These are phyloP conservation scores for Micoletzkya japonica DNA, from an alignment of 2,888 invertebrate species.

Conservation along the genomic window DNA sequence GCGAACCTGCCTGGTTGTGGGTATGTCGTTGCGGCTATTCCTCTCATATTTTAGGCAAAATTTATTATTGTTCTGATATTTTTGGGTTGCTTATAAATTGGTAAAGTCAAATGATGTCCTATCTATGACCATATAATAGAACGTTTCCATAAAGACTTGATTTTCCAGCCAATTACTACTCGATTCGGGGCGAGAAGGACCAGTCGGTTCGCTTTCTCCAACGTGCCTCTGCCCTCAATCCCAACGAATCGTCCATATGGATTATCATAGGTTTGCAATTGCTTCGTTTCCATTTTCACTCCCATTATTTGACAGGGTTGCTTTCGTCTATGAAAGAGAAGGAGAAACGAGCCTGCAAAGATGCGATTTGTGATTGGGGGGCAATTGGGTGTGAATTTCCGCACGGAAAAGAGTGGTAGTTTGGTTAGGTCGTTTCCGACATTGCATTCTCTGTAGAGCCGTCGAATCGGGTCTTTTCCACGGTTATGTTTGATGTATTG, in stretches of 20 bases:
- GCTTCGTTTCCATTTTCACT: too few species aligned
- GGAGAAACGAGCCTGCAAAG: too few species aligned
- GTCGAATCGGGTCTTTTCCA: too few species aligned
- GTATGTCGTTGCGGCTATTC: slow-evolving; percentile 68
- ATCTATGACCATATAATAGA: neutral
- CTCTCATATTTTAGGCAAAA: slow-evolving; percentile 14
- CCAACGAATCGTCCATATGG: slow-evolving; percentile 31
- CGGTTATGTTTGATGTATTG: too few species aligned
- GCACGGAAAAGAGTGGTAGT: too few species aligned
- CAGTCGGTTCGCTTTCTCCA: slow-evolving; percentile 97
- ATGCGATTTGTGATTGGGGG: too few species aligned
- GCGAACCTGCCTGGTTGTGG: slow-evolving; percentile 96
- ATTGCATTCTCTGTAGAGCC: too few species aligned
- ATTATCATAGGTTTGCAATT: slow-evolving; percentile 15
- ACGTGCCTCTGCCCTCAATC: slow-evolving; percentile 67
- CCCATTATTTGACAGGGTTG: too few species aligned
- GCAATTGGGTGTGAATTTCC: too few species aligned
- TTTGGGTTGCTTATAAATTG: neutral
- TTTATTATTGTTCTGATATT: neutral
- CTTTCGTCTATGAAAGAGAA: too few species aligned
- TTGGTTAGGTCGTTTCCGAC: too few species aligned
- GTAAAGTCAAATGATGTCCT: neutral
- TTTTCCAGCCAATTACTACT: slow-evolving; percentile 87
- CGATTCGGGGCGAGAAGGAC: slow-evolving; percentile 89
- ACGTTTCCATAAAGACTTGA: neutral